phyloP scores from a whole-genome alignment of 2,113 vertebrate genomes.

The Tetraodon nigroviridis region DNA sequence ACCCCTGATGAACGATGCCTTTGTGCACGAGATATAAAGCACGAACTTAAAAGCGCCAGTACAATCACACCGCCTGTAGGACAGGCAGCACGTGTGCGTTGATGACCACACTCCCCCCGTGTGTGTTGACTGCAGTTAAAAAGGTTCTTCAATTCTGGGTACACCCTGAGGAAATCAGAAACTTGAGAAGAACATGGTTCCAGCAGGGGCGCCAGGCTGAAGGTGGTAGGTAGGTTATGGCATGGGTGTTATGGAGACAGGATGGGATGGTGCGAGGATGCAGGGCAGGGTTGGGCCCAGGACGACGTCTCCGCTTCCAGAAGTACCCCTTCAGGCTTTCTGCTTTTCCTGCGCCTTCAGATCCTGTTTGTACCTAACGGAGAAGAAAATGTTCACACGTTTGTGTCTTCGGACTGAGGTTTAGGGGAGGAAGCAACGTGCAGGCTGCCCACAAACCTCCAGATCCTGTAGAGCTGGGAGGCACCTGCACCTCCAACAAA shows the following conservation, averaged over 20 bases:
- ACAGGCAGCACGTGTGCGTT: constrained; percentile 56
- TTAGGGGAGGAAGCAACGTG: no score
- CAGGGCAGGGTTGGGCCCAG: background rate
- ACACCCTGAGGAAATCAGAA: constrained; percentile 53
- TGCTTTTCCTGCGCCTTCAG: constrained; percentile 75
- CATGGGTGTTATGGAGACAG: constrained; percentile 45
- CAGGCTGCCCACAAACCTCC: constrained; percentile 77
- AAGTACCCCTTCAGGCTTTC: constrained; percentile 54
- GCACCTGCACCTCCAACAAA: constrained; percentile 87
- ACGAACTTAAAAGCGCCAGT: constrained; percentile 40
- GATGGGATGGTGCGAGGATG: constrained; percentile 17
- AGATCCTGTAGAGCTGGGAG: constrained; percentile 92
- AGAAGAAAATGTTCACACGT: background rate
- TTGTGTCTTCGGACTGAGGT: background rate
- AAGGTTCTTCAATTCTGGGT: constrained; percentile 11
- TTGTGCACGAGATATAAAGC: constrained; percentile 27
- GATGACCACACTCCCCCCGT: constrained; percentile 38
- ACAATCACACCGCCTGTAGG: constrained; percentile 50
- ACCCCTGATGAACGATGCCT: constrained; percentile 30
- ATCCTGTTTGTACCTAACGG: constrained; percentile 79
- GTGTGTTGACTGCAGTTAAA: constrained; percentile 42
- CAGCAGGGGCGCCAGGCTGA: constrained; percentile 47
- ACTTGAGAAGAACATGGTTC: constrained; percentile 46
- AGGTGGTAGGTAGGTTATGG: constrained; percentile 42
- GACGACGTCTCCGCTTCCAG: constrained; percentile 51